These are phyloP conservation scores for Amiota minor DNA, from an alignment of 2,888 invertebrate species.

Conservation along the genomic window DNA sequence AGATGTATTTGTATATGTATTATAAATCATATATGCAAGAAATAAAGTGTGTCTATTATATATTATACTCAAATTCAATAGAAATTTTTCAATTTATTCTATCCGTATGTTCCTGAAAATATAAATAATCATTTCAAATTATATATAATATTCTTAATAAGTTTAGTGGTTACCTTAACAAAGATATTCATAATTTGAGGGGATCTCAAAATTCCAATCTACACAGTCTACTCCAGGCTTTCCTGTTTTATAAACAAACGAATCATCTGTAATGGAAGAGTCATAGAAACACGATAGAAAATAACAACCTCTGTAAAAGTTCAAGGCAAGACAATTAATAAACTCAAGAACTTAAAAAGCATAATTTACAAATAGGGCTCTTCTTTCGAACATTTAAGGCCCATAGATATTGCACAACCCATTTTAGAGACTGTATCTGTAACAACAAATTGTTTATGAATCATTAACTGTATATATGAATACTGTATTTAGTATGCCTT, in stretches of 20 bases:
- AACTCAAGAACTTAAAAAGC: too few species aligned
- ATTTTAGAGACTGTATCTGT: conserved; percentile 55
- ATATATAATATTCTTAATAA: too few species aligned
- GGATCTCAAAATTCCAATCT: conserved; percentile 38
- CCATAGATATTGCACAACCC: conserved; percentile 48
- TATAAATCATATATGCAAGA: too few species aligned
- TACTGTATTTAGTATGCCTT: too few species aligned
- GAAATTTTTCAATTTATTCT: not conserved
- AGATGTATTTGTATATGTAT: too few species aligned
- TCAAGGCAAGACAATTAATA: too few species aligned
- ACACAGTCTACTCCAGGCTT: conserved; percentile 38
- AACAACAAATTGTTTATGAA: not conserved
- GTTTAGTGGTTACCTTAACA: conserved; percentile 39
- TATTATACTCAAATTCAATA: too few species aligned
- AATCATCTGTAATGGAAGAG: conserved; percentile 34
- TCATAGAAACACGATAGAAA: conserved; percentile 48
- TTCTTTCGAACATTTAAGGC: conserved; percentile 31
- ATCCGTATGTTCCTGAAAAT: not conserved
- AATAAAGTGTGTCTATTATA: too few species aligned
- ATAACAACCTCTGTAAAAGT: not conserved
- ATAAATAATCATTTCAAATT: not conserved
- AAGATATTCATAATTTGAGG: conserved; percentile 30
- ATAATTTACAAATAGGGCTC: too few species aligned
- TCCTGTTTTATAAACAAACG: conserved; percentile 44
- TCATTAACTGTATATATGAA: too few species aligned